Base-by-base conservation (phyloP, 2,888 invertebrate genomes). In the Tetrapedia diversipes region DNA sequence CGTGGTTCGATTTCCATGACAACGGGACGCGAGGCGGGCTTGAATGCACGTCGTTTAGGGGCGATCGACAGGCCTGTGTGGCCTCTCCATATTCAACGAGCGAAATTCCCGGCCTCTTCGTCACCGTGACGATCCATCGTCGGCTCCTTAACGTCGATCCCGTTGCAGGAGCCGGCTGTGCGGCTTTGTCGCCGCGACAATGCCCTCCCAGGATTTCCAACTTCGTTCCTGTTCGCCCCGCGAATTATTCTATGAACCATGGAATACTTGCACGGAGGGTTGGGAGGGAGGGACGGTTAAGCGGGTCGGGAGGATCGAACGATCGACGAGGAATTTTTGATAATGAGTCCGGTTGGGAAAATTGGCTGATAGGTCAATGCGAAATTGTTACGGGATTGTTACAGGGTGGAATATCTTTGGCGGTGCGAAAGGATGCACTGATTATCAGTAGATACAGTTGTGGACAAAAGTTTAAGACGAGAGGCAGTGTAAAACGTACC, bases 21-120 rank as follows among this genome's bases (percentile, higher is more conserved):
- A 86, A 86, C 86, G 84, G 75, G 82, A 77, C 67, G 60, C 79
- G 78, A 39, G n/a, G 39, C 39, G 29, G 65, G 72, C 56, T 72
- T 79, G 79, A 79, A 79, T 79, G 79, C 79, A 78, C 79, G 88
- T 87, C 88, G 86, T 88, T 86, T 86, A 87, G 84, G 88, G 86
- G 78, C 88, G 88, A 88, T 88, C 87, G 87, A 88, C 87, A 87
- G 85, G 81, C 87, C 86, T 80, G 79, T 80, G 79, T 82, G 82
- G 84, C 84, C 85, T 82, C 87, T 87, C 83, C 87, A 88, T 87
- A 87, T 87, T 87, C 87, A 87, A 88, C 86, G 86, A 84, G 78
- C 71, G 80, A 84, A 87, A 80, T 85, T 84, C 83, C 78, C 86
- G 80, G 71, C 77, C 84, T 85, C 85, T 82, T 77, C 84, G 85